Base-by-base conservation (phyloP, 2,797 vertebrate species). In the Neopelma chrysocephalum region DNA sequence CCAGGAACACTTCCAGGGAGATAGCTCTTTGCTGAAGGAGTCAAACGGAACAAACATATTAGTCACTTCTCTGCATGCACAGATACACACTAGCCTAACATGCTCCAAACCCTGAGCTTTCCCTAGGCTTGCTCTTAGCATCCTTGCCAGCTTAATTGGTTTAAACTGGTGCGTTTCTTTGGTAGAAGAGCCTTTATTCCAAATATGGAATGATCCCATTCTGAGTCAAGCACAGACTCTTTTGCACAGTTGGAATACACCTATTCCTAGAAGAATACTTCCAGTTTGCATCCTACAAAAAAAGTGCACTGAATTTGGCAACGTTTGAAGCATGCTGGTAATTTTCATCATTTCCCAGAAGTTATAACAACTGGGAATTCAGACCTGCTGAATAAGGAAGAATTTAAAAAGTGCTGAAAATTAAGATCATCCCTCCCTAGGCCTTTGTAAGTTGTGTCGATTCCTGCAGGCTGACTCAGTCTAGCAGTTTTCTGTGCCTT, bases 241-340 rank as follows among this genome's bases (percentile, higher is more conserved):
- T 66, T 51, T 40, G 47, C 76, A 88, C 50, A 91, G 56, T 29
- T 94, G 82, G 83, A 90, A 86, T 92, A 86, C 58, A 91, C 72
- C 58, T 76, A 62, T 84, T 95, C 73, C 87, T 95, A 51, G 51
- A 95, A 94, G 51, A 91, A 53, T 72, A 62, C 25, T 76, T 84
- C 11, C 29, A 78, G 60, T 91, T 83, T 70, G 66, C 34, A 3
- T 53, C 79, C 50, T 51, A 36, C 54, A 29, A 62, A 83, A 82
- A 81, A 86, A 51, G 12, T 11, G 10, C 13, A 19, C 26, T 10
- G 23, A 54, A 75, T 56, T 79, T 87, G 70, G 87, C 77, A 88
- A 69, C 0, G 0, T 26, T 64, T 72, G 45, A 79, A 69, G 48
- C 45, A 17, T 3, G 50, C 17, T 82, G 80, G 53, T 48, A 54